Conservation (phyloP, 2,113 vertebrate genomes). For the Climacteris rufus region DNA sequence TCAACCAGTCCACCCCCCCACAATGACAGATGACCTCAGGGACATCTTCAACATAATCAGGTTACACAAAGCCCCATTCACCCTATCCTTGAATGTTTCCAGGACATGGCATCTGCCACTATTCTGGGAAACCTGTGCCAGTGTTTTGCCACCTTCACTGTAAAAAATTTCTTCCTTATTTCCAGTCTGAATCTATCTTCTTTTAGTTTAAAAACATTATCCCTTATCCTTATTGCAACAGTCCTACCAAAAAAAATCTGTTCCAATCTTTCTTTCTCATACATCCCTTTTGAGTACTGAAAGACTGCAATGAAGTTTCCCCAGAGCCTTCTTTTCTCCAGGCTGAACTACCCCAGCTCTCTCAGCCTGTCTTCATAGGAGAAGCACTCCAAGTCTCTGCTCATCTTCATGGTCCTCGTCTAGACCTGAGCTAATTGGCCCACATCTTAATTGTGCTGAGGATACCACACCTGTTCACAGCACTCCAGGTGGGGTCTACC, state of each 20-base stretch:
- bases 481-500: background rate
- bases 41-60: background rate
- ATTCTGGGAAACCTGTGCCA: background rate
- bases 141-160: background rate
- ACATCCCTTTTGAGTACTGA: background rate
- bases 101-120: background rate
- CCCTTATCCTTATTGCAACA: background rate
- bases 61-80: background rate
- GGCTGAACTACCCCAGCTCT: background rate
- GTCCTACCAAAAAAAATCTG: background rate
- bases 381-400: background rate
- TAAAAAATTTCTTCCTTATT: background rate
- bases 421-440: background rate
- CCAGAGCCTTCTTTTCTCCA: background rate
- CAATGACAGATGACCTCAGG: background rate
- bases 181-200: background rate
- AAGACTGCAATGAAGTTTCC: background rate
- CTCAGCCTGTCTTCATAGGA: background rate
- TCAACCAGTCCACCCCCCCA: background rate
- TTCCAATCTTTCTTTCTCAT: background rate
- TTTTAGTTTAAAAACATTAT: background rate
- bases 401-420: background rate
- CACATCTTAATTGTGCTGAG: background rate
- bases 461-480: background rate
- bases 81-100: background rate